These are phyloP conservation scores for Cheumatopsyche charites DNA, from an alignment of 1,140 invertebrate genomes.

Conservation along the genomic window DNA sequence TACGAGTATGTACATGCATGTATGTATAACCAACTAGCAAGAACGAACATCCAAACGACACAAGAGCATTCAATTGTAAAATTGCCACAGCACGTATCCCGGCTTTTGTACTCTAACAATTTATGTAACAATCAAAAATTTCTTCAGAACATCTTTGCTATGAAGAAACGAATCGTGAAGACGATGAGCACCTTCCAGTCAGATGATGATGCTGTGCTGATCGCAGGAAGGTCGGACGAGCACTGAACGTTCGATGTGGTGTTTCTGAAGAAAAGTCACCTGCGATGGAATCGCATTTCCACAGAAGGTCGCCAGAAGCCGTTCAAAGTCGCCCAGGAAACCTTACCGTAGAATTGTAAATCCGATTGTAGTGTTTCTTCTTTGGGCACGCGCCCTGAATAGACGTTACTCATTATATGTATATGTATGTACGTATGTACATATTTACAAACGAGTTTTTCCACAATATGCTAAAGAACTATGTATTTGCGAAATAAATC, in stretches of 20 bases:
- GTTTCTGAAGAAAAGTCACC: background rate
- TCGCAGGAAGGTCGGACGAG: background rate
- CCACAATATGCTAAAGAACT: too few relatives aligned
- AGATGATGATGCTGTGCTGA: background rate
- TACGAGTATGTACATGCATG: too few relatives aligned
- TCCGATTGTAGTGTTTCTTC: background rate
- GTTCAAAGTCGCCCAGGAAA: constrained; percentile 13
- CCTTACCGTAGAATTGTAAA: constrained; percentile 11
- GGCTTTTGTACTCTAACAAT: constrained; percentile 27
- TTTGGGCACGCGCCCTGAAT: constrained; percentile 2
- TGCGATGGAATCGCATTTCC: constrained; percentile 7
- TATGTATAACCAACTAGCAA: too few relatives aligned
- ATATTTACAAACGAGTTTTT: too few relatives aligned
- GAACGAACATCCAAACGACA: too few relatives aligned
- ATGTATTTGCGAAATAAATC: too few relatives aligned
- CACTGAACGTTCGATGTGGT: constrained; percentile 1
- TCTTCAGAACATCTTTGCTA: constrained; percentile 22
- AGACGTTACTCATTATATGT: background rate
- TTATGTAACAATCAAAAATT: constrained; percentile 39
- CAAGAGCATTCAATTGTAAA: constrained; percentile 24
- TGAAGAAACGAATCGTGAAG: too few relatives aligned
- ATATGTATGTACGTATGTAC: background rate
- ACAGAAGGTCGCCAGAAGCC: constrained; percentile 31
- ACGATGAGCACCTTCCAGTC: too few relatives aligned
- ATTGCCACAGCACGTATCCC: constrained; percentile 19